phyloP scores from a whole-genome alignment of 2,113 vertebrate genomes.

The Dicentrarchus labrax region DNA sequence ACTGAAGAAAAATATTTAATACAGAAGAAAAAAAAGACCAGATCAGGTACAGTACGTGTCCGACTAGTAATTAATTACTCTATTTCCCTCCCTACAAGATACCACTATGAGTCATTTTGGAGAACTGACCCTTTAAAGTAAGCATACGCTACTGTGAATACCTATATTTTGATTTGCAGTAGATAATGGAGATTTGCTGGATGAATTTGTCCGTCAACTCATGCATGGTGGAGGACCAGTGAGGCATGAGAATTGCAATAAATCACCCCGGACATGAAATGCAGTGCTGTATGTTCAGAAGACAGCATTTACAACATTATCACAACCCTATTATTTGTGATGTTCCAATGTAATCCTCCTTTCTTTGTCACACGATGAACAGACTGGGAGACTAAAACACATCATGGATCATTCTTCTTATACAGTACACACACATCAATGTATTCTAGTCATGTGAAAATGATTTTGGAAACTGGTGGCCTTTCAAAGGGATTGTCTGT shows the following conservation, averaged over 20 bases:
- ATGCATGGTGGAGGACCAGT: slow-evolving; percentile 1
- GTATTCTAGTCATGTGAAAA: slow-evolving; percentile 58
- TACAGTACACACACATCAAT: slow-evolving; percentile 32
- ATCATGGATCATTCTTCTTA: slow-evolving; percentile 23
- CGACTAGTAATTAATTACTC: neutral
- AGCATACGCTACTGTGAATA: neutral
- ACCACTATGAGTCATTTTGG: neutral
- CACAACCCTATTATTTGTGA: slow-evolving; percentile 28
- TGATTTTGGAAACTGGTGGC: slow-evolving; percentile 41
- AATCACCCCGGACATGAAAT: slow-evolving; percentile 39
- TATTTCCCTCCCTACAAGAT: neutral
- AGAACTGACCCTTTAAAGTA: slow-evolving; percentile 7
- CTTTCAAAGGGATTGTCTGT: slow-evolving; percentile 69
- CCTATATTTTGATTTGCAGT: slow-evolving; percentile 6
- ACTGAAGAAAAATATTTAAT: neutral
- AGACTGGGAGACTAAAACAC: slow-evolving; percentile 22
- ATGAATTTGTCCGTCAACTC: slow-evolving; percentile 32
- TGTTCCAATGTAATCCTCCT: slow-evolving; percentile 26
- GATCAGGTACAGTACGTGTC: neutral
- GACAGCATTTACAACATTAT: slow-evolving; percentile 37
- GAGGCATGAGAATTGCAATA: slow-evolving; percentile 44
- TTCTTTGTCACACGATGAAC: slow-evolving; percentile 36
- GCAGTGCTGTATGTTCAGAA: slow-evolving; percentile 12
- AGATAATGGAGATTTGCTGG: slow-evolving; percentile 26
- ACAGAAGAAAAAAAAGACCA: neutral